Evolutionary conservation across 23 tunicate species (phyloP).

Genomic region (Ascidia mentula): DNA sequence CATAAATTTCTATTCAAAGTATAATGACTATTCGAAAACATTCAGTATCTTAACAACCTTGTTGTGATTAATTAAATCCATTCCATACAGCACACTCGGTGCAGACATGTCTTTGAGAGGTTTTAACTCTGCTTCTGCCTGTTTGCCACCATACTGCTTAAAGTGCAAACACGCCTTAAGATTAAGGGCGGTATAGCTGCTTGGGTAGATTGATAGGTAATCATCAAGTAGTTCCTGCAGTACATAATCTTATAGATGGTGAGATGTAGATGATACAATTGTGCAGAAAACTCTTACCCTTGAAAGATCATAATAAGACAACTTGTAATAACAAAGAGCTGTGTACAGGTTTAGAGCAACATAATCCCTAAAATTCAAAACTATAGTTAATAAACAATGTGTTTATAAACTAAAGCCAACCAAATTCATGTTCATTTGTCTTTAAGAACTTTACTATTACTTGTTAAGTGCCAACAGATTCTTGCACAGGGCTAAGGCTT

Average conservation of each 20-base stretch:
- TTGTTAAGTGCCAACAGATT: conserved; percentile 18
- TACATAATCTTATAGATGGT: too few relatives aligned
- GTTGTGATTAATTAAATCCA: conserved; percentile 51
- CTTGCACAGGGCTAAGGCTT: conserved; percentile 44
- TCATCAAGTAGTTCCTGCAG: conserved; percentile 56
- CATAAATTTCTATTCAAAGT: too few relatives aligned
- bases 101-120: conserved; percentile 32
- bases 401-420: background rate
- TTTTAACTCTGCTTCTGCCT: conserved; percentile 52
- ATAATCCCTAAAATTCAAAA: conserved; percentile 26
- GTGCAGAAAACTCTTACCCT: too few relatives aligned
- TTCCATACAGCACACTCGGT: conserved; percentile 21
- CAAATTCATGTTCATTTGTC: background rate
- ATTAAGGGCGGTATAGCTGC: conserved; percentile 56
- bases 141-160: conserved; percentile 49
- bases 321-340: conserved; percentile 59
- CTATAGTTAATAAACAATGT: background rate
- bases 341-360: conserved; percentile 56
- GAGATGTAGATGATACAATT: too few relatives aligned
- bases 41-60: too few relatives aligned
- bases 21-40: too few relatives aligned
- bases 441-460: background rate
- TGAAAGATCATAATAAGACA: conserved; percentile 58
- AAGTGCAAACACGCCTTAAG: conserved; percentile 54
- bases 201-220: conserved; percentile 39